Evolutionary conservation across 1,140 invertebrate genomes (phyloP).

Genomic region (Microplitis demolitor): DNA sequence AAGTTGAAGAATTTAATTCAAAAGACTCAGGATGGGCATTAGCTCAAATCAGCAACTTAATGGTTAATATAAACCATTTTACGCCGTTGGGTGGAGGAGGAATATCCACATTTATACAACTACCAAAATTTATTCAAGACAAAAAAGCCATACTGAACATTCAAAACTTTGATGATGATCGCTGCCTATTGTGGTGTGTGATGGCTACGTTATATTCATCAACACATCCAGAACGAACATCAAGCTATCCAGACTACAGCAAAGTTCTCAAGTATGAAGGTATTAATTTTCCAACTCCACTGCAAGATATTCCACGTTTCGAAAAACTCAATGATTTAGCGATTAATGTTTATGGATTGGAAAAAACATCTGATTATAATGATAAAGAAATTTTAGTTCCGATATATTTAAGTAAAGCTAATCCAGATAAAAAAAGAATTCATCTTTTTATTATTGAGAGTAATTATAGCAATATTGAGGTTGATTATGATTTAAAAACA

Average conservation of each 20-base stretch:
- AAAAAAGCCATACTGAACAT: slow-evolving; percentile 53
- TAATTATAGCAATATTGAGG: not conserved
- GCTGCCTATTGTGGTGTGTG: slow-evolving; percentile 49
- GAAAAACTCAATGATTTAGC: slow-evolving; percentile 50
- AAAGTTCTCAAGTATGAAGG: slow-evolving; percentile 47
- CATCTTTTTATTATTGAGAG: slow-evolving; percentile 24
- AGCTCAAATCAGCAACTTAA: slow-evolving; percentile 28
- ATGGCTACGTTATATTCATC: slow-evolving; percentile 44
- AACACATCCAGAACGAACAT: slow-evolving; percentile 33
- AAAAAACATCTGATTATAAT: slow-evolving; percentile 10
- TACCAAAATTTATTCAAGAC: slow-evolving; percentile 42
- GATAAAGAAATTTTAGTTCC: slow-evolving; percentile 38
- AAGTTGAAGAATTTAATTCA: slow-evolving; percentile 31
- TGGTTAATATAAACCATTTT: slow-evolving; percentile 37
- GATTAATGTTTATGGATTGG: slow-evolving; percentile 42
- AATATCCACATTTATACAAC: slow-evolving; percentile 38
- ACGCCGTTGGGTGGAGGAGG: slow-evolving; percentile 37
- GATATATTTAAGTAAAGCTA: slow-evolving; percentile 40
- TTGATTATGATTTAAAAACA: too few relatives aligned
- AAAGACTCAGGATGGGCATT: slow-evolving; percentile 26
- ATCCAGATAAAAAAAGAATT: slow-evolving; percentile 31
- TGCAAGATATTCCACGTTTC: slow-evolving; percentile 48
- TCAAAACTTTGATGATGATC: slow-evolving; percentile 43
- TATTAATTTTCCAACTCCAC: slow-evolving; percentile 50
- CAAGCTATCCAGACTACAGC: slow-evolving; percentile 42